These are phyloP conservation scores for Ictalurus punctatus DNA, from an alignment of 2,113 vertebrate species.

Conservation along the genomic window DNA sequence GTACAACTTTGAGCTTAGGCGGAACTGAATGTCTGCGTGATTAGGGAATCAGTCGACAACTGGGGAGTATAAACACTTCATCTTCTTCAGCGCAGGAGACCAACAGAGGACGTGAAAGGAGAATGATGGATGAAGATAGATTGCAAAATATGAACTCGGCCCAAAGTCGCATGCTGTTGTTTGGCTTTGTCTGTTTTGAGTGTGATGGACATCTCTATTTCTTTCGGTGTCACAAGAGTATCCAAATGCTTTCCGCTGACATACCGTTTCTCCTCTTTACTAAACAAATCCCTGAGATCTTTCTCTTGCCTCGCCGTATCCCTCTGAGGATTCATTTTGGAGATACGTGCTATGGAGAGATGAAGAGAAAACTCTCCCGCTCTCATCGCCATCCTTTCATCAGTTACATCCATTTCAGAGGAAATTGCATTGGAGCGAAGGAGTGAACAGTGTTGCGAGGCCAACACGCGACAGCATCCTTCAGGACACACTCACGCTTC, in stretches of 20 bases:
- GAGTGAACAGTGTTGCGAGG: background rate
- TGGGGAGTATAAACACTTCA: slow-evolving; percentile 4
- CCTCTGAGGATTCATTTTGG: slow-evolving; percentile 49
- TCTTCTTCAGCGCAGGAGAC: slow-evolving; percentile 1
- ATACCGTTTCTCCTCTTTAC: background rate
- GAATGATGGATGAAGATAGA: slow-evolving; percentile 13
- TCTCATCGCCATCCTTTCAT: slow-evolving; percentile 49
- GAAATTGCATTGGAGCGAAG: slow-evolving; percentile 56
- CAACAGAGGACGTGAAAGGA: background rate
- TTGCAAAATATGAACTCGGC: slow-evolving; percentile 8
- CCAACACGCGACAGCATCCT: slow-evolving; percentile 20
- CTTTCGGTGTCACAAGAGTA: background rate
- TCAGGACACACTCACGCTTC: slow-evolving; percentile 25
- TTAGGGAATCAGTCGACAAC: background rate
- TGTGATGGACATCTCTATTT: slow-evolving; percentile 31
- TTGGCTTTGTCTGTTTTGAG: background rate
- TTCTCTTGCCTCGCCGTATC: background rate
- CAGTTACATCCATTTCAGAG: slow-evolving; percentile 57
- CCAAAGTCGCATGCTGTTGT: slow-evolving; percentile 5
- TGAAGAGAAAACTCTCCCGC: slow-evolving; percentile 29
- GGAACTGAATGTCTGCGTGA: background rate
- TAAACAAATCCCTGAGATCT: slow-evolving; percentile 28
- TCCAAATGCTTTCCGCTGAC: background rate
- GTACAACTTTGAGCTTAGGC: background rate
- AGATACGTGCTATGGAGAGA: slow-evolving; percentile 26